phyloP scores from a whole-genome alignment of 2,113 vertebrate species.

The Falco punctatus region DNA sequence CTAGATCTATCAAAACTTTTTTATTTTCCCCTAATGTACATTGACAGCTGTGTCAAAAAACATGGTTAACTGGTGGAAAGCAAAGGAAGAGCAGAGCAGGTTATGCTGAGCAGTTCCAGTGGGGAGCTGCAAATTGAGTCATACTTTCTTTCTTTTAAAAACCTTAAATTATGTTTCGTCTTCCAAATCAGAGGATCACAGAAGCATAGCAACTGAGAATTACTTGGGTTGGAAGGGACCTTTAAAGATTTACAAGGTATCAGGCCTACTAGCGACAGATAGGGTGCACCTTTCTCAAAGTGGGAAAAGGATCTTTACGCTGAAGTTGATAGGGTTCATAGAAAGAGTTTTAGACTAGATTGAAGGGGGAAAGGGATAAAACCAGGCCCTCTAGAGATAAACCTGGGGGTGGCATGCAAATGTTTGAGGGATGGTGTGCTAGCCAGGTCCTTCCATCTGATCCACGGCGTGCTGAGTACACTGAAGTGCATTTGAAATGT shows the following conservation, averaged over 20 bases:
- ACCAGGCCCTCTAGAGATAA: neutral
- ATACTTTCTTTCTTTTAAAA: neutral
- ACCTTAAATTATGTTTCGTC: neutral
- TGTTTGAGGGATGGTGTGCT: neutral
- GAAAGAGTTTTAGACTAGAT: neutral
- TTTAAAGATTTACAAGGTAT: neutral
- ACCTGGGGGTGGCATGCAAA: too few species aligned
- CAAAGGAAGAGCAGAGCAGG: neutral
- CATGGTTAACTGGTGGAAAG: neutral
- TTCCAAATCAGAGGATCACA: neutral
- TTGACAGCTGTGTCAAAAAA: neutral
- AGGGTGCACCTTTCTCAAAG: neutral
- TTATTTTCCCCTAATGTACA: rapidly evolving
- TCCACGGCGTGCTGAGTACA: too few species aligned
- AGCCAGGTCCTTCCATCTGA: neutral
- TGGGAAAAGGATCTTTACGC: neutral
- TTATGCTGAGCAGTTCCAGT: neutral
- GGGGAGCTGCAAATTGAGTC: neutral
- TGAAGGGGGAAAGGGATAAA: neutral
- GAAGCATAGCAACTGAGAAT: neutral
- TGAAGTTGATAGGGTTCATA: neutral
- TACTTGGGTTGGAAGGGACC: neutral
- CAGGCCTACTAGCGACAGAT: neutral
- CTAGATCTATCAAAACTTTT: neutral
- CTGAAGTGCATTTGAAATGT: neutral